Evolutionary conservation across 1,140 invertebrate genomes (phyloP).

Genomic region (Condylostylus longicornis): DNA sequence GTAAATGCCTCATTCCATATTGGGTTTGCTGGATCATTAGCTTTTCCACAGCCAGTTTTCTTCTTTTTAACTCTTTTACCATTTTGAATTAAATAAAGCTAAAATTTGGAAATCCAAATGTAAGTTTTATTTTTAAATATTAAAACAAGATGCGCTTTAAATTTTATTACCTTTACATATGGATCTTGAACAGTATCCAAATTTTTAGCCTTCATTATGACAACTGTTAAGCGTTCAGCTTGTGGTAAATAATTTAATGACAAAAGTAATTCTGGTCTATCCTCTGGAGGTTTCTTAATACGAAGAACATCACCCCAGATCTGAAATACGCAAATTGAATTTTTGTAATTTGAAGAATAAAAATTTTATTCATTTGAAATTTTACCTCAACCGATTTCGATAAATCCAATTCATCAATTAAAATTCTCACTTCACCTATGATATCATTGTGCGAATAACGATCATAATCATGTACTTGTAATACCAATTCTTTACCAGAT

Average conservation of each 20-base stretch:
- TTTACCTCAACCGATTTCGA: conserved; percentile 52
- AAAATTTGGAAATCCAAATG: not conserved
- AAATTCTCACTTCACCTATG: conserved; percentile 57
- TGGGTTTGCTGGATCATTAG: conserved; percentile 73
- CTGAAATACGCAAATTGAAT: no score
- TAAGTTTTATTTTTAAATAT: no score
- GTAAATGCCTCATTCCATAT: conserved; percentile 89
- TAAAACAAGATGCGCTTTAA: not conserved
- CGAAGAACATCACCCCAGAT: conserved; percentile 59
- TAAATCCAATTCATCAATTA: conserved; percentile 52
- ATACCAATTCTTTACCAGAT: conserved; percentile 51
- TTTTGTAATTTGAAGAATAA: no score
- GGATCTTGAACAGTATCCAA: conserved; percentile 53
- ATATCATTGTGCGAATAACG: conserved; percentile 64
- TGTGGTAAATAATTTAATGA: conserved; percentile 75
- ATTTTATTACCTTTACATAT: conserved; percentile 57
- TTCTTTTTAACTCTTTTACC: conserved; percentile 75
- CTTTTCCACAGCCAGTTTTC: conserved; percentile 78
- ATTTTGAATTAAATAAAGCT: conserved; percentile 65
- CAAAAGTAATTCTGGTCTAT: conserved; percentile 62
- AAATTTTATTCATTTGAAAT: not conserved
- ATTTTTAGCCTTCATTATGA: conserved; percentile 71
- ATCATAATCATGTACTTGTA: conserved; percentile 48
- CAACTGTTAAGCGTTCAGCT: conserved; percentile 68
- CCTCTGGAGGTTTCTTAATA: conserved; percentile 60